These are phyloP conservation scores for Amphimallon solstitiale DNA, from an alignment of 2,888 invertebrate species.

Conservation along the genomic window DNA sequence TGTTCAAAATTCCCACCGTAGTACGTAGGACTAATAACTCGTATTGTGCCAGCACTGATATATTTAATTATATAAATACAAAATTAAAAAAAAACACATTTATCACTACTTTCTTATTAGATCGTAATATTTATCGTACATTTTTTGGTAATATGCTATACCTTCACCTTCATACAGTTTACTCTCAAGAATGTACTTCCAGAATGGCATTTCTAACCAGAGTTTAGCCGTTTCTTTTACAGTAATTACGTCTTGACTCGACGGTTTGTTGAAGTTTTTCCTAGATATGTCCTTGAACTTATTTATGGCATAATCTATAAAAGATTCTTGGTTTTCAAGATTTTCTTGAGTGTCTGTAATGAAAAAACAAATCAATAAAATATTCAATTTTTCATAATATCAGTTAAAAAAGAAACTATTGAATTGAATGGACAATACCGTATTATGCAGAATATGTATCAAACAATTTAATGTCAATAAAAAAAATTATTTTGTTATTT, in stretches of 20 bases:
- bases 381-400: no score
- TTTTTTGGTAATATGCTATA: constrained; percentile 38
- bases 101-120: no score
- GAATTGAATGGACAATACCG: no score
- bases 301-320: constrained; percentile 17
- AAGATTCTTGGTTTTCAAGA: constrained; percentile 33
- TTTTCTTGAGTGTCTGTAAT: constrained; percentile 34
- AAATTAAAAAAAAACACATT: no score
- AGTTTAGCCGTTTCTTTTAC: constrained; percentile 19
- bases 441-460: no score
- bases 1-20: no score
- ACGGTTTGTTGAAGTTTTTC: neutral
- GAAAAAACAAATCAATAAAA: neutral
- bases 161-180: constrained; percentile 36
- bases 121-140: constrained; percentile 38
- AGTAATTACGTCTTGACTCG: neutral
- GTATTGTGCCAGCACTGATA: no score
- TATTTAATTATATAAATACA: no score
- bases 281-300: constrained; percentile 29
- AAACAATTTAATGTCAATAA: no score
- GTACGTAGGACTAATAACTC: no score
- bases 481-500: no score
- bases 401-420: no score
- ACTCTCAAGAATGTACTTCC: constrained; percentile 26
- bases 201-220: constrained; percentile 41